Evolutionary conservation across 1,140 invertebrate species (phyloP), one percentile per base, ranked within the genome.

Genomic region (Patella vulgata): DNA sequence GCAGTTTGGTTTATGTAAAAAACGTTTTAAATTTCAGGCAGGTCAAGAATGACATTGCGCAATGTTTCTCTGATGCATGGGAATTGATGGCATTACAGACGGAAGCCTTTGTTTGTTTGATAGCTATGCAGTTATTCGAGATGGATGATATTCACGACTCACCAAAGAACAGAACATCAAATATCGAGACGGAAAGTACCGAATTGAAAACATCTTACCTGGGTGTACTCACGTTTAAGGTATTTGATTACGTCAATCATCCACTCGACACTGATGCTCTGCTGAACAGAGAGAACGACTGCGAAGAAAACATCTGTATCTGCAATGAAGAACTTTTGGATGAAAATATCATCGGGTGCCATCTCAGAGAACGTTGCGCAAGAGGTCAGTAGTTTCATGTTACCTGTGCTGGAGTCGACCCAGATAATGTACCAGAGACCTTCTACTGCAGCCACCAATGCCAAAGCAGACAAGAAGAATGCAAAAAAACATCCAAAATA

Each of bases 401-500:
- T 28, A 36, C 60, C 12, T 62, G 59, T 62, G 51, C 52, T n/a
- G 52, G 27, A 6, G 31, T 62, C 4, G 50, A 54, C 17, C 51
- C 31, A 25, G 42, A 62, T 14, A 33, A 62, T 25, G 17, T 46
- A 19, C 52, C 51, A n/a, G n/a, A 44, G 52, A 44, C 19, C 23
- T 55, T 39, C 40, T 62, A 55, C 28, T 62, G 60, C 39, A 55
- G 42, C 27, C 4, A 47, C 3, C 51, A 55, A 48, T 62, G 52
- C 40, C 14, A 21, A 28, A 6, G 27, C 17, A 21, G n/a, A n/a
- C n/a, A 40, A 2, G 4, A 23, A 19, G 30, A 42, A 43, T 11
- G 28, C 19, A 9, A 68, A 42, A 21, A 54, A 52, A 8, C 62
- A 59, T n/a, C 40, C 53, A 0, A 64, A 70, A 33, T 70, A 66